Base-by-base conservation (phyloP, 2,797 vertebrate species). In the Ambastaia sidthimunki region DNA sequence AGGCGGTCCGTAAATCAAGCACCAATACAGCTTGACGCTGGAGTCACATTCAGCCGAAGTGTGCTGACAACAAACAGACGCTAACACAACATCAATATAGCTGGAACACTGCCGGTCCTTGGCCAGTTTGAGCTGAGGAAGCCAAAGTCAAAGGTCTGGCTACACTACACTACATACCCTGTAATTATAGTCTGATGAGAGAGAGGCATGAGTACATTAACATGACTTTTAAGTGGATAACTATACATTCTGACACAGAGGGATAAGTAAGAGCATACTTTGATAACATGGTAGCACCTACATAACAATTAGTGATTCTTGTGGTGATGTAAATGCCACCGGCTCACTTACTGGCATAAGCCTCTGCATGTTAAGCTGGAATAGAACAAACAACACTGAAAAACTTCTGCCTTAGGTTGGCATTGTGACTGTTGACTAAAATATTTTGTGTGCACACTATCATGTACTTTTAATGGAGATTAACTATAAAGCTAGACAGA, bases 1-100 rank as follows among this genome's bases (percentile, higher is more conserved):
- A 63, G 25, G 34, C 2, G 1, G 31, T 25, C 71, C 10, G 16
- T 71, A 62, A 82, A 71, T 75, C 76, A 70, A 28, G 4, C 47
- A 54, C 57, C 34, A 25, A 55, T 37, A 65, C 34, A 21, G 52
- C 44, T 68, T 48, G 66, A 68, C 13, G 12, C 21, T 25, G 19
- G n/a, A 68, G 50, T 66, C 70, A 66, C 50, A 28, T 72, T 57
- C 48, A 72, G 34, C 70, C 37, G 0, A 52, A 7, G 16, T 66
- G 31, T 37, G 48, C 15, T 18, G 18, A 37, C 31, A 19, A 68
- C 41, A 70, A 16, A 59, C 12, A 47, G 54, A n/a, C 19, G 6
- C 28, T 44, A 75, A 67, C 2, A 44, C 63, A 62, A 18, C 59
- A 28, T 62, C 25, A 31, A 31, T 62, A 62, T 62, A 62, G 25